These are phyloP conservation scores for Bos indicus DNA, from an alignment of 2,113 vertebrate species.

Conservation along the genomic window DNA sequence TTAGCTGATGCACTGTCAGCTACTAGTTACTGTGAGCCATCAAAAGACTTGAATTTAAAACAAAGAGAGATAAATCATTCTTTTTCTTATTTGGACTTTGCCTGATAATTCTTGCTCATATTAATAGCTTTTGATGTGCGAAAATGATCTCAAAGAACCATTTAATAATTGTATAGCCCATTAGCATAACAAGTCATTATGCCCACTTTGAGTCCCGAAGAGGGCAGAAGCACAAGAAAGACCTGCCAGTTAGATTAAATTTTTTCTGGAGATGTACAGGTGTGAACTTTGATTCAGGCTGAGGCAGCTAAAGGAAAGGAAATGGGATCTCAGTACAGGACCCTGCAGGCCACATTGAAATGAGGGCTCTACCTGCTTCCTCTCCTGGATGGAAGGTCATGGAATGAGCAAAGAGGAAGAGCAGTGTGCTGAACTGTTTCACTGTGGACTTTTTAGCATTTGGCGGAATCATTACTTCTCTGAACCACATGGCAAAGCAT, in stretches of 20 bases:
- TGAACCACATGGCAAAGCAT: fast-evolving
- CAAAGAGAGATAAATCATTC: neutral
- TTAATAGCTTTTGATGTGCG: neutral
- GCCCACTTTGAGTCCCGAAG: neutral
- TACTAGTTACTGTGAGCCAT: neutral
- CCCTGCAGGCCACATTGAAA: neutral
- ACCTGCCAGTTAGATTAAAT: neutral
- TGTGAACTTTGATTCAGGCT: neutral
- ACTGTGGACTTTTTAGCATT: neutral
- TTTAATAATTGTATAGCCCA: neutral
- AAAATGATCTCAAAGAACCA: neutral
- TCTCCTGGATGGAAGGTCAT: neutral
- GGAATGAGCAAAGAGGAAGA: neutral
- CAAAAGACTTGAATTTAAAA: neutral
- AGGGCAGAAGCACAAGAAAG: neutral
- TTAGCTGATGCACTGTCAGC: neutral
- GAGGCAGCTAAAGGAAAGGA: neutral
- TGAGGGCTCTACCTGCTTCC: neutral
- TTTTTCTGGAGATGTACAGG: neutral
- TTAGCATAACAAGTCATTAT: neutral
- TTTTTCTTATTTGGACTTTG: neutral
- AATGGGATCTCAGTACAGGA: neutral
- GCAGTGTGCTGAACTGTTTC: neutral
- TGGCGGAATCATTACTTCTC: neutral
- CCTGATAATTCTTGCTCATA: neutral